Percentiles rank a stretch among this genome's conserved stretches.
Conservation (phyloP, 2,113 vertebrate species). For the Istiophorus platypterus region DNA sequence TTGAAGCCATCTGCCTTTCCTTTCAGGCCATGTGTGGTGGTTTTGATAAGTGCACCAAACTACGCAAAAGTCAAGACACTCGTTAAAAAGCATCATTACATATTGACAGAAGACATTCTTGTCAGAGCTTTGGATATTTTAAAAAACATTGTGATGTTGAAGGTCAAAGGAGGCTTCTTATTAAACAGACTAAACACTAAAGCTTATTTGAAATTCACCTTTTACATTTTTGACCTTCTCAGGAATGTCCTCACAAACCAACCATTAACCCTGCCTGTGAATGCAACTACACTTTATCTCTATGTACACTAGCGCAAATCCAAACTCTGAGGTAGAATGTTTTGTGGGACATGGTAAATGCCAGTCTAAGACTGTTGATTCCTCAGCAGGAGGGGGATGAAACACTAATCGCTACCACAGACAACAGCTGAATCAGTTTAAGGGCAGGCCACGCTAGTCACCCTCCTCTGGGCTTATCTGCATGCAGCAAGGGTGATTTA, state of each 20-base stretch:
- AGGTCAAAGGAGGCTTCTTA: slow-evolving; percentile 33
- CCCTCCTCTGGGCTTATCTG: slow-evolving; percentile 42
- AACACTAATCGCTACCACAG: slow-evolving; percentile 21
- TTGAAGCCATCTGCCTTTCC: slow-evolving; percentile 14
- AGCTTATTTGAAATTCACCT: slow-evolving; percentile 37
- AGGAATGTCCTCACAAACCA: slow-evolving; percentile 58
- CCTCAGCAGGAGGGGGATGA: slow-evolving; percentile 43
- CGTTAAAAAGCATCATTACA: neutral
- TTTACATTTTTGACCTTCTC: slow-evolving; percentile 62
- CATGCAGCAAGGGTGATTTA: neutral
- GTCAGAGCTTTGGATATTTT: neutral
- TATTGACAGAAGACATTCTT: slow-evolving; percentile 22
- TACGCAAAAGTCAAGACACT: neutral
- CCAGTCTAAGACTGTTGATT: neutral
- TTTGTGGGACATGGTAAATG: slow-evolving; percentile 12
- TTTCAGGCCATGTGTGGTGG: slow-evolving; percentile 19
- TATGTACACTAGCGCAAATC: slow-evolving; percentile 22
- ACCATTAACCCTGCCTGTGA: slow-evolving; percentile 54
- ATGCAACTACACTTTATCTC: slow-evolving; percentile 14
- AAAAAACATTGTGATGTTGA: neutral
- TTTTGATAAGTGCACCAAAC: neutral
- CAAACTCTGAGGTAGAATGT: slow-evolving; percentile 2
- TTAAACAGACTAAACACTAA: slow-evolving; percentile 35
- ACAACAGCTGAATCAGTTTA: slow-evolving; percentile 25
- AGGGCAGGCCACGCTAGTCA: neutral